These are phyloP conservation scores for Dicerorhinus sumatrensis DNA, from an alignment of 2,113 vertebrate species.

Conservation along the genomic window DNA sequence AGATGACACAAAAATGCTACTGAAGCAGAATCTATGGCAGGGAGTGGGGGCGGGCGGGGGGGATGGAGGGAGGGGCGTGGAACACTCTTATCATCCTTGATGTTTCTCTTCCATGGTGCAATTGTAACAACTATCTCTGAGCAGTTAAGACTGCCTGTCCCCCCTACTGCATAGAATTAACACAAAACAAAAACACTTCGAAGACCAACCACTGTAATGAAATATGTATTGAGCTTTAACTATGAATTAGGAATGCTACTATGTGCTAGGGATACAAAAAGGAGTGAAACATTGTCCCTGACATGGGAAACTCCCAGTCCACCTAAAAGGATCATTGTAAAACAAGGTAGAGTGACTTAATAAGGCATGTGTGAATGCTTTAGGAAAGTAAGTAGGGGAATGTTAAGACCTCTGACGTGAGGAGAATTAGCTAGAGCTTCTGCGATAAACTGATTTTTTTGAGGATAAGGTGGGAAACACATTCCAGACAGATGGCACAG, in stretches of 20 bases:
- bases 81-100: neutral
- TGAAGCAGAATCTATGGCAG: neutral
- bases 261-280: neutral
- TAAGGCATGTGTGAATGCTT: neutral
- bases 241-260: neutral
- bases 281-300: neutral
- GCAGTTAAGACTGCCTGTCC: neutral
- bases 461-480: neutral
- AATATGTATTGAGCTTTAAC: conserved; percentile 16
- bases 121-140: neutral
- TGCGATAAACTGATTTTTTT: neutral
- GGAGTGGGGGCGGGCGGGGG: neutral
- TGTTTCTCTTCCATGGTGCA: neutral
- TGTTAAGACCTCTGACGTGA: neutral
- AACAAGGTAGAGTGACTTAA: neutral
- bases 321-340: neutral
- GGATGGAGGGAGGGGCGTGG: too few relatives aligned
- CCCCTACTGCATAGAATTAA: neutral
- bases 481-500: neutral
- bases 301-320: neutral
- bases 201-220: neutral
- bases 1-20: too few relatives aligned
- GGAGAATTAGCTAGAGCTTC: neutral
- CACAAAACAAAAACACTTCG: neutral
- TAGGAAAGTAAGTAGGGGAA: neutral